Evolutionary conservation across 2,797 vertebrate genomes (phyloP).

Genomic region (Hozukius guyotensis): DNA sequence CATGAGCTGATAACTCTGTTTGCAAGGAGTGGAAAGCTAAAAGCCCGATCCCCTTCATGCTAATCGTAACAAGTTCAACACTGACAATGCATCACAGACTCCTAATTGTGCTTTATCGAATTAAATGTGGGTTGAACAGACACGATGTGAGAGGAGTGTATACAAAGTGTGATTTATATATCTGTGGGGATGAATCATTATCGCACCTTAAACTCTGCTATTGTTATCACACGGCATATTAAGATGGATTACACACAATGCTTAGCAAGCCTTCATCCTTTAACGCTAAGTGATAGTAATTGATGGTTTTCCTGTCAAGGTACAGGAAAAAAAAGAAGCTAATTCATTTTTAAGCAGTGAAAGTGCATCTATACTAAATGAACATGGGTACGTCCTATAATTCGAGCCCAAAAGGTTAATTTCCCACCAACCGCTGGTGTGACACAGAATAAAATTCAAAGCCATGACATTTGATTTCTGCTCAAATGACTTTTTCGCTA

Average conservation of each 20-base stretch:
- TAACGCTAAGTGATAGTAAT: conserved; percentile 62
- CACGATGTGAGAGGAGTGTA: conserved; percentile 60
- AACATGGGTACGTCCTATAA: conserved; percentile 40
- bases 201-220: conserved; percentile 60
- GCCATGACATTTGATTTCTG: conserved; percentile 65
- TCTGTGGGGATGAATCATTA: conserved; percentile 66
- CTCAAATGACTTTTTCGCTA: conserved; percentile 57
- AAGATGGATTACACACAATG: conserved; percentile 67
- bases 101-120: conserved; percentile 76
- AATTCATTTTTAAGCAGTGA: conserved; percentile 48
- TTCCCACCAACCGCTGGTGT: conserved; percentile 54
- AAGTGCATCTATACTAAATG: conserved; percentile 38
- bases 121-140: conserved; percentile 68
- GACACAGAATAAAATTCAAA: conserved; percentile 59
- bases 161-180: conserved; percentile 74
- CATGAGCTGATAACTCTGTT: conserved; percentile 76
- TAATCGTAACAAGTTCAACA: conserved; percentile 69
- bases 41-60: conserved; percentile 56
- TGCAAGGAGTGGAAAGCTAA: conserved; percentile 54
- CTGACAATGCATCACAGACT: conserved; percentile 58
- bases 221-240: conserved; percentile 65
- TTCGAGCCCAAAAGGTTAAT: conserved; percentile 69
- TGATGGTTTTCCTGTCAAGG: conserved; percentile 59
- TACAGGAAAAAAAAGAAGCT: conserved; percentile 37
- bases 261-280: conserved; percentile 53